Evolutionary conservation across 2,888 invertebrate species (phyloP).

Genomic region (Cybosia mesomella): DNA sequence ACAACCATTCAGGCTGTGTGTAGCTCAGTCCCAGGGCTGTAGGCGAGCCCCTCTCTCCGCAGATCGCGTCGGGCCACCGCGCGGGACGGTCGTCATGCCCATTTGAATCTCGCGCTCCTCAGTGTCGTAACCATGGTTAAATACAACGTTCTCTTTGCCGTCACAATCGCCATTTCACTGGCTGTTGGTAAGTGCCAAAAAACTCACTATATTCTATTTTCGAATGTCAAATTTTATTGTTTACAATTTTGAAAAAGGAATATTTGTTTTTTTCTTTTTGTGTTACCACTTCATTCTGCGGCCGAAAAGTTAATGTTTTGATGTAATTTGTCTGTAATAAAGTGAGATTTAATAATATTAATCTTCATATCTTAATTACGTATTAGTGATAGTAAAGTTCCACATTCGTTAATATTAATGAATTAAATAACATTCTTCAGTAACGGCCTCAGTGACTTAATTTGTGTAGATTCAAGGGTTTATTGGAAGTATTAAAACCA

Average conservation of each 20-base stretch:
- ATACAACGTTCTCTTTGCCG: conserved; percentile 66
- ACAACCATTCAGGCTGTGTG: conserved; percentile 31
- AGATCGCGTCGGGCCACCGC: conserved; percentile 54
- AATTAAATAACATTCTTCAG: background rate
- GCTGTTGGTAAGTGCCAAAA: conserved; percentile 68
- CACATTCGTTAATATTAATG: background rate
- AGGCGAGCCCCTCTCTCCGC: conserved; percentile 40
- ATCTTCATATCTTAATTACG: background rate
- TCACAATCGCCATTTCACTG: conserved; percentile 67
- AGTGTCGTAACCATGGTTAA: conserved; percentile 68
- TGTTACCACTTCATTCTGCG: background rate
- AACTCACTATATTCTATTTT: background rate
- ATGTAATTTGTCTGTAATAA: background rate
- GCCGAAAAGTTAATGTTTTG: background rate
- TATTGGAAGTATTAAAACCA: background rate
- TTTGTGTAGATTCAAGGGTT: background rate
- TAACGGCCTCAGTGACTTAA: background rate
- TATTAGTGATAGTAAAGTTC: background rate
- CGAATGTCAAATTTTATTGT: background rate
- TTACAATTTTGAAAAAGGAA: conserved; percentile 7
- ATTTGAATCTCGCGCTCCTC: conserved; percentile 25
- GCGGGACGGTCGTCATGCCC: conserved; percentile 52
- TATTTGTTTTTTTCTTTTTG: conserved; percentile 14
- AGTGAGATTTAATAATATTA: conserved; percentile 1
- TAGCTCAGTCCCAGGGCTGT: conserved; percentile 41